Base-by-base conservation (phyloP, 2,888 invertebrate species). In the Apoda limacodes region DNA sequence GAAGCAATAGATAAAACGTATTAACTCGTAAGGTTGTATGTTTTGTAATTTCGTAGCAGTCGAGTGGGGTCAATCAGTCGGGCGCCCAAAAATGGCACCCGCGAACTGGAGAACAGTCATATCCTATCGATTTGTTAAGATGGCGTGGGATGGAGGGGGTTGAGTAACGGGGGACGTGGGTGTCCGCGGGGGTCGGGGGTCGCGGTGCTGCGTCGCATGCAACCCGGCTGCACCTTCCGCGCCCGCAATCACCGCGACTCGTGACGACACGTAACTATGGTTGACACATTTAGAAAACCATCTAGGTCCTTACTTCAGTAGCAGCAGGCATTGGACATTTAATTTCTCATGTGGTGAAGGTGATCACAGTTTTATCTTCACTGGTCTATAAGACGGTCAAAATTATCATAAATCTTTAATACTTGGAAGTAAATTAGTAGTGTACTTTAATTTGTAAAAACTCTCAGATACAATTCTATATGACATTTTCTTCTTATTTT, bases 41-140 rank as follows among this genome's bases (percentile, higher is more conserved):
- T n/a, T n/a, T n/a, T n/a, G n/a, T n/a, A n/a, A n/a, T n/a, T n/a
- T n/a, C n/a, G n/a, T n/a, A n/a, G n/a, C n/a, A n/a, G n/a, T n/a
- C n/a, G n/a, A n/a, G n/a, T 63, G 46, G 70, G 75, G 74, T 76
- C 75, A 75, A 65, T 68, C 60, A 55, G 70, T 68, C 69, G 68
- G n/a, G 67, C 74, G 61, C 74, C 78, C 72, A 67, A 80, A 78
- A 74, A 75, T 75, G 67, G 67, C 62, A 67, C 64, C 63, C 72
- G 72, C 71, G 70, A 71, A 70, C 69, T 74, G 67, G 75, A 76
- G 80, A 78, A 78, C 75, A 80, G 78, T 82, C 80, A 81, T 80
- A 82, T 82, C 78, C 81, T 82, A 82, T 82, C 82, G 82, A 82
- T 82, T 82, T 81, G 82, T 82, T 80, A 82, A 82, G 82, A 82